Conservation (phyloP, 2,113 vertebrate species). For the Limanda limanda region DNA sequence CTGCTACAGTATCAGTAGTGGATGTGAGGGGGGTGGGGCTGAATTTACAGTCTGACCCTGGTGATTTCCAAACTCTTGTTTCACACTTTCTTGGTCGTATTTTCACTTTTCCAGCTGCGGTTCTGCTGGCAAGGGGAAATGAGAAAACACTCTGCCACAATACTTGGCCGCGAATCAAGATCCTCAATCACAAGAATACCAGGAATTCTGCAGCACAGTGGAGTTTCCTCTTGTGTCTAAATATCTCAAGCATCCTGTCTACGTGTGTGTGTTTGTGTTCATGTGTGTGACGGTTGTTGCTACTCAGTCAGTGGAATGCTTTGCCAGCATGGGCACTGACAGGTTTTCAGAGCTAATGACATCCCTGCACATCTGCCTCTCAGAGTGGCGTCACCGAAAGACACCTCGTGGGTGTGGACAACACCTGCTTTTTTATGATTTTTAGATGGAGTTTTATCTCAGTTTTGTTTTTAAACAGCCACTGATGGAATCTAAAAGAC, state of each 20-base stretch:
- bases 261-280: too few relatives aligned
- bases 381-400: background rate
- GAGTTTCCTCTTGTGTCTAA: conserved; percentile 66
- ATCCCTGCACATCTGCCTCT: conserved; percentile 38
- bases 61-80: background rate
- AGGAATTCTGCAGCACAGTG: conserved; percentile 61
- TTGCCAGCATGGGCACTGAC: conserved; percentile 50
- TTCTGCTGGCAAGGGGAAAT: background rate
- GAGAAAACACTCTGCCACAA: conserved; percentile 18
- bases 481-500: background rate
- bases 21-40: background rate
- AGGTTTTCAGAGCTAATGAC: conserved; percentile 47
- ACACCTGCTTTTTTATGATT: background rate
- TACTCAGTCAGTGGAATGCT: conserved; percentile 48
- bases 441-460: too few relatives aligned
- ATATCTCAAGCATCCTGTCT: conserved; percentile 69
- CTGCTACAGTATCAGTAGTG: background rate
- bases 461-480: background rate
- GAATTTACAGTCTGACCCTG: background rate
- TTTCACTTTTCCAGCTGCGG: background rate
- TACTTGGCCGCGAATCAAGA: conserved; percentile 9
- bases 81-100: background rate
- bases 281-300: conserved; percentile 14
- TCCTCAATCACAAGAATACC: conserved; percentile 61
- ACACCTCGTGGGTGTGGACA: conserved; percentile 32